Conservation (phyloP, 2,888 invertebrate species). For the Byasa hedistus region DNA sequence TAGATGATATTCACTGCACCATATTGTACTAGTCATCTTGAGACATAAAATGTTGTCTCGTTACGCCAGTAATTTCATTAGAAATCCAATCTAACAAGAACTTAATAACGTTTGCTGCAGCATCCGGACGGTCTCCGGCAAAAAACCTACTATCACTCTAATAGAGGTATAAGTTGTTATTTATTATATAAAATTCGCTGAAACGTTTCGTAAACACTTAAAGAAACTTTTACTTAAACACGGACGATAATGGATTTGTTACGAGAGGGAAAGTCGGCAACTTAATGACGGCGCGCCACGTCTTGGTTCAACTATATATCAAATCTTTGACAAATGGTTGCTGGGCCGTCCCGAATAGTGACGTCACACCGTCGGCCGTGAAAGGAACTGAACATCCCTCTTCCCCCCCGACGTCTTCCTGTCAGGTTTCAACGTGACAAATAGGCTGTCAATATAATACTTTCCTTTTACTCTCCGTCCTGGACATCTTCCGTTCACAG, state of each 20-base stretch:
- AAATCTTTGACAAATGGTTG: slow-evolving; percentile 54
- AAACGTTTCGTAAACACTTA: not conserved
- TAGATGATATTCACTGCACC: too few relatives aligned
- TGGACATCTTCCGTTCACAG: not conserved
- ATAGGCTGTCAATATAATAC: slow-evolving; percentile 51
- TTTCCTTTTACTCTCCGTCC: slow-evolving; percentile 45
- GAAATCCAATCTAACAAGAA: too few relatives aligned
- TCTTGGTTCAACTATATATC: slow-evolving; percentile 23
- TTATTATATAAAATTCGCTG: not conserved
- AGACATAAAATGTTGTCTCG: too few relatives aligned
- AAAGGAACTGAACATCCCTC: slow-evolving; percentile 43
- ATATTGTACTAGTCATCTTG: too few relatives aligned
- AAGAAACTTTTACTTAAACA: not conserved
- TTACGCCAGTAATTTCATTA: too few relatives aligned
- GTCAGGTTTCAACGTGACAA: slow-evolving; percentile 56
- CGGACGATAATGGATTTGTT: slow-evolving; percentile 17
- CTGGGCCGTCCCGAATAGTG: slow-evolving; percentile 44
- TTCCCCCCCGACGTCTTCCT: slow-evolving; percentile 43
- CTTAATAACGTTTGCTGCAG: too few relatives aligned
- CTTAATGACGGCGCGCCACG: slow-evolving; percentile 18
- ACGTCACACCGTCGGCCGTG: slow-evolving; percentile 41
- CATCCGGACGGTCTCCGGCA: not conserved
- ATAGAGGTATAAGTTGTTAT: not conserved
- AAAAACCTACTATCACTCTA: not conserved
- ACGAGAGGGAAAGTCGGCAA: slow-evolving; percentile 4